Evolutionary conservation across 1,140 invertebrate genomes (phyloP).

Genomic region (Scaptomyza graminum): DNA sequence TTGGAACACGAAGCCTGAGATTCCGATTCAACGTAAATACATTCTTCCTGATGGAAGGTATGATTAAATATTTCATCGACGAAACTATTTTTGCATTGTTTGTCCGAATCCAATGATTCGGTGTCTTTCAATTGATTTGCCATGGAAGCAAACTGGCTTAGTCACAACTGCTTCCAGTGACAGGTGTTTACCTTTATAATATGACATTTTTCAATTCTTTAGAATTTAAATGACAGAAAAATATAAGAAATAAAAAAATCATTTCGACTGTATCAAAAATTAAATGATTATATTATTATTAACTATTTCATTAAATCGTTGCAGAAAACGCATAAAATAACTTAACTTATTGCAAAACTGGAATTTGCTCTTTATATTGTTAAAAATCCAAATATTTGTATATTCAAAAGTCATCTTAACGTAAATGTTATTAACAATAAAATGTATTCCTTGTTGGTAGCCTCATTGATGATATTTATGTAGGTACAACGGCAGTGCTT

Average conservation of each 20-base stretch:
- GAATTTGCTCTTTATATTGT: not conserved
- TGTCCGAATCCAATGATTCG: not conserved
- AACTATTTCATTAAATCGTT: too few relatives aligned
- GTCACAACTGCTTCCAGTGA: not conserved
- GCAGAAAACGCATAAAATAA: not conserved
- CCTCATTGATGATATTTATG: constrained; percentile 2
- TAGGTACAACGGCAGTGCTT: constrained; percentile 53
- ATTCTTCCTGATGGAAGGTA: constrained; percentile 24
- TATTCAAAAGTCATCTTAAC: too few relatives aligned
- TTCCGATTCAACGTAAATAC: constrained; percentile 9
- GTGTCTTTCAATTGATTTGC: not conserved
- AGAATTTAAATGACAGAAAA: constrained; percentile 6
- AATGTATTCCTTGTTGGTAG: not conserved
- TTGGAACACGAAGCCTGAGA: not conserved
- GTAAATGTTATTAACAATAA: not conserved
- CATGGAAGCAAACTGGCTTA: not conserved
- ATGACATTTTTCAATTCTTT: too few relatives aligned
- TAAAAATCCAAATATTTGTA: not conserved
- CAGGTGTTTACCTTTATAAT: not conserved
- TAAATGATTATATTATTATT: too few relatives aligned
- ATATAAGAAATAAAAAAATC: too few relatives aligned
- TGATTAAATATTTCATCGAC: constrained; percentile 40
- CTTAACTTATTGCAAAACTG: not conserved
- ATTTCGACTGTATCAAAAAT: too few relatives aligned
- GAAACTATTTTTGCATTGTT: not conserved